Percentiles rank a stretch among this genome's conserved stretches.
Conservation (phyloP, 2,888 invertebrate species). For the Thereva nobilitata region DNA sequence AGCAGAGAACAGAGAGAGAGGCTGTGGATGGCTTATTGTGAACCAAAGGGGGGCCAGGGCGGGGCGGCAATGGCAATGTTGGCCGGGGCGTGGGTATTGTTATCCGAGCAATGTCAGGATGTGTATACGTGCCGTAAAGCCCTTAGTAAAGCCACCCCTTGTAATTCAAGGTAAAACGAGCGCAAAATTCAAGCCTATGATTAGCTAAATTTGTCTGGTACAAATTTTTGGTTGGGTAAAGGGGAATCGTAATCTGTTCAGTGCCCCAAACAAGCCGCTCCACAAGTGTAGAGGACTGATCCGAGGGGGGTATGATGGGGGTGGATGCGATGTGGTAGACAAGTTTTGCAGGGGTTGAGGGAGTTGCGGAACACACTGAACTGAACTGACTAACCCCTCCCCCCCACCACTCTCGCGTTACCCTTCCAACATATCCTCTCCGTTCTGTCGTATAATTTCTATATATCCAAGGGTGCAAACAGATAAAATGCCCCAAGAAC, state of each 20-base stretch:
- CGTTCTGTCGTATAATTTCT: constrained; percentile 23
- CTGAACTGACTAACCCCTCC: no score
- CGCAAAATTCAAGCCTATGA: constrained; percentile 21
- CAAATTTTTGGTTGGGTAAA: constrained; percentile 9
- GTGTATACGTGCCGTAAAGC: neutral
- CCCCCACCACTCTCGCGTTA: no score
- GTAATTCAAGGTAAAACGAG: constrained; percentile 16
- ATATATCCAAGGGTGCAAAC: neutral
- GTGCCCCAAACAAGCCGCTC: neutral
- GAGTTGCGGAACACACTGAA: no score
- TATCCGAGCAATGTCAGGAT: constrained; percentile 4
- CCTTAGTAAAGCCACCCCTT: neutral
- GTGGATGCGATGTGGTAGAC: no score
- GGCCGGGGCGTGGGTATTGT: neutral
- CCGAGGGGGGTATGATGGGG: no score
- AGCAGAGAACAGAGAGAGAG: neutral
- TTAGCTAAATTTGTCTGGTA: constrained; percentile 26
- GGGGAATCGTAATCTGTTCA: constrained; percentile 2
- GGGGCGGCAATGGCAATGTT: no score
- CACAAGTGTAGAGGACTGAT: no score
- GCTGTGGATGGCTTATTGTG: neutral
- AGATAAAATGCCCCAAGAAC: constrained; percentile 8
- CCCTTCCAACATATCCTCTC: neutral
- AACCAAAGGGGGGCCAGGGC: no score
- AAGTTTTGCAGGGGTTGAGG: no score